Conservation (phyloP, 2,797 vertebrate genomes). For the Phrynocephalus forsythii region DNA sequence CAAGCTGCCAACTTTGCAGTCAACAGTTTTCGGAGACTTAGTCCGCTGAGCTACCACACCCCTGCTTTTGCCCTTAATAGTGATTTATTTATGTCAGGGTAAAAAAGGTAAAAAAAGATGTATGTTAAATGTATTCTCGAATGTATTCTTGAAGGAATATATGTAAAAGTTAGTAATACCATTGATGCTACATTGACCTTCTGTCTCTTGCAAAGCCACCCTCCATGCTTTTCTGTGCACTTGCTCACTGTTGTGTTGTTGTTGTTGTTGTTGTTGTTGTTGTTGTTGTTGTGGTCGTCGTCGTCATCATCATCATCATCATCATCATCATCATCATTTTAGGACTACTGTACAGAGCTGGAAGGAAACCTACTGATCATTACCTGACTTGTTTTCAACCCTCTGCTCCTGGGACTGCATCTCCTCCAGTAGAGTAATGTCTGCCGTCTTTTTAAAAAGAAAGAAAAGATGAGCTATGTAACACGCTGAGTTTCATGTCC, state of each 20-base stretch:
- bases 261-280: background rate
- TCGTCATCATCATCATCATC: too few relatives aligned
- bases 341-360: too few relatives aligned
- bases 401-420: accelerated
- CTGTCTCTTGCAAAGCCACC: background rate
- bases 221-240: background rate
- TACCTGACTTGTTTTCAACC: slow-evolving; percentile 29
- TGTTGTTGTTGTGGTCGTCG: too few relatives aligned
- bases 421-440: background rate
- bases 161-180: background rate
- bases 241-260: background rate
- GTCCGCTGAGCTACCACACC: too few relatives aligned
- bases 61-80: background rate
- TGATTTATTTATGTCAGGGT: background rate
- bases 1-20: too few relatives aligned
- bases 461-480: background rate
- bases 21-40: too few relatives aligned
- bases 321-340: too few relatives aligned
- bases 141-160: too few relatives aligned
- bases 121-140: too few relatives aligned
- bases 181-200: background rate
- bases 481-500: background rate
- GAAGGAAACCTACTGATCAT: too few relatives aligned
- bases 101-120: too few relatives aligned
- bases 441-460: background rate